These are phyloP conservation scores for Rugalucina vietnamica DNA, from an alignment of 2,888 invertebrate species.

Conservation along the genomic window DNA sequence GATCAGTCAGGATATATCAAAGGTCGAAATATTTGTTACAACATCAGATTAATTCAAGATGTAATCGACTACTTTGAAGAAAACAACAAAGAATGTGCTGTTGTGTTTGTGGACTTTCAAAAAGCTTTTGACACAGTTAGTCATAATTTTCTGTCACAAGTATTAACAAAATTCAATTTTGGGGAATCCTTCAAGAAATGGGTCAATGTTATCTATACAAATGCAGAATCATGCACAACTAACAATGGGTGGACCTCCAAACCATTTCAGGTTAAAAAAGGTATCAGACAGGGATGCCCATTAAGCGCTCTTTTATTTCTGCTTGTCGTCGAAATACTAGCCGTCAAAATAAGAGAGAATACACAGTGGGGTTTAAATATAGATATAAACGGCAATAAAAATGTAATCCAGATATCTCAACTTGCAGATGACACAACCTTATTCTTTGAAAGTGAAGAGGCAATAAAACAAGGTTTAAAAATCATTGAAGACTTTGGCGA, in stretches of 20 bases:
- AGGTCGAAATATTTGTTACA: slow-evolving; percentile 7
- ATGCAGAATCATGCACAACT: no score
- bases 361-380: no score
- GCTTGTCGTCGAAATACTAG: no score
- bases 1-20: slow-evolving; percentile 26
- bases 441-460: background rate
- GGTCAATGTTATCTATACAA: no score
- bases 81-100: background rate
- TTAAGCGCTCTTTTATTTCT: no score
- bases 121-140: no score
- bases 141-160: background rate
- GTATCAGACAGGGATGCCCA: no score
- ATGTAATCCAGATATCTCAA: background rate
- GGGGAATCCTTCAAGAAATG: background rate
- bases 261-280: no score
- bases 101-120: slow-evolving; percentile 23
- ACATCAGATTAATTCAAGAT: slow-evolving; percentile 28
- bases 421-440: slow-evolving; percentile 24
- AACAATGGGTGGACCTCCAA: no score
- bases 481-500: background rate
- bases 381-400: background rate
- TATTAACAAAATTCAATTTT: slow-evolving; percentile 20
- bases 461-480: background rate
- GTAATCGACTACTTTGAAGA: slow-evolving; percentile 15
- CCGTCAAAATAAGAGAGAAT: no score